A percentile compares a stretch with the other conserved stretches of the same genome.
Conservation (phyloP, 2,113 vertebrate species). For the Lepidiolamprologus cunningtoni region DNA sequence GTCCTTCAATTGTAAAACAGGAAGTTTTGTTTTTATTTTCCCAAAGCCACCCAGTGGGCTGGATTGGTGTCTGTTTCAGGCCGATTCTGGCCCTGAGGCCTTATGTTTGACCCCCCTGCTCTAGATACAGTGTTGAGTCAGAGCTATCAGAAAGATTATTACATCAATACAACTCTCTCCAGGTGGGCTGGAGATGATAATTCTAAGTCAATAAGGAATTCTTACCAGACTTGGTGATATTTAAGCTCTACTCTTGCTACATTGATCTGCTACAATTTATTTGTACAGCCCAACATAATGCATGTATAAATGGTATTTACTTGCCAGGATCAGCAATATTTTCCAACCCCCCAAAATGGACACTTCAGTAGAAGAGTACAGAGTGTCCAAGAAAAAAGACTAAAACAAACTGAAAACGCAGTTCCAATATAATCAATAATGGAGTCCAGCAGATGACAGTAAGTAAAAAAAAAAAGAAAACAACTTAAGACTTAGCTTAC, state of each 20-base stretch:
- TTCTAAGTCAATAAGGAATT: not conserved
- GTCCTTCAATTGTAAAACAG: not conserved
- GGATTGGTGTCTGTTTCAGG: not conserved
- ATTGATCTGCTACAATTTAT: not conserved
- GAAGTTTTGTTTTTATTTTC: not conserved
- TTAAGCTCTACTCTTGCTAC: not conserved
- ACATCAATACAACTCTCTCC: not conserved
- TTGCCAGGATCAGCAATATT: not conserved
- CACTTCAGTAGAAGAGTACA: not conserved
- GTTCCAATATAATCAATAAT: not conserved
- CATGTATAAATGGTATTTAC: not conserved
- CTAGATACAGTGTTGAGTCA: not conserved
- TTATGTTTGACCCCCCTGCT: not conserved
- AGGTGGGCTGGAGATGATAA: not conserved
- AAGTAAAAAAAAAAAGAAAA: not conserved
- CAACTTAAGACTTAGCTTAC: constrained; percentile 1
- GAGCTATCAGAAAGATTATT: not conserved
- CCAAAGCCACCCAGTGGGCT: not conserved
- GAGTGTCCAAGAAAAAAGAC: not conserved
- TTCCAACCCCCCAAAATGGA: not conserved
- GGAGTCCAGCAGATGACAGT: not conserved
- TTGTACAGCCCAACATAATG: not conserved
- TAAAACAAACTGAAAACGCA: not conserved
- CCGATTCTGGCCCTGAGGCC: not conserved
- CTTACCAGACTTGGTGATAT: not conserved